These are phyloP conservation scores for Folsomia manolachei DNA, from an alignment of 2,888 invertebrate species.

Conservation along the genomic window DNA sequence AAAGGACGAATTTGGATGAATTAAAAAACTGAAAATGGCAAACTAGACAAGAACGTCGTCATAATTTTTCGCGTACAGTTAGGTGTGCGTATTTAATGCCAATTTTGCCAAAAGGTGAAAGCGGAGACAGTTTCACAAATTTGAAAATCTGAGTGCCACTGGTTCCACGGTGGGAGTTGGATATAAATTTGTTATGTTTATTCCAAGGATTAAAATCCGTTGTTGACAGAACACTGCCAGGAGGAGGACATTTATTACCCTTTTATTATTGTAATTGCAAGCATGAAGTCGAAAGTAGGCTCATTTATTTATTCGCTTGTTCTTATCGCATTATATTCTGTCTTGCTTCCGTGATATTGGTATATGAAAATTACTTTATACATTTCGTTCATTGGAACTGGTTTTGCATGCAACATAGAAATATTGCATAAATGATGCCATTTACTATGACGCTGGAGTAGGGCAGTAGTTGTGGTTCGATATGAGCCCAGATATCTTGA, in stretches of 20 bases:
- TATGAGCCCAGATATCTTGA: too few species aligned
- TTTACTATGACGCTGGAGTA: too few species aligned
- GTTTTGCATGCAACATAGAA: neutral
- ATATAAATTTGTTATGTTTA: neutral
- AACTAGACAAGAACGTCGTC: too few species aligned
- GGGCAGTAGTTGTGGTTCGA: too few species aligned
- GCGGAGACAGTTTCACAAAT: too few species aligned
- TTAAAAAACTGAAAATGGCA: too few species aligned
- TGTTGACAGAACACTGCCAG: slow-evolving; percentile 1
- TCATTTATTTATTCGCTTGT: neutral
- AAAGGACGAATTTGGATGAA: too few species aligned
- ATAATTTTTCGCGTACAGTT: too few species aligned
- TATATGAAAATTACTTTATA: neutral
- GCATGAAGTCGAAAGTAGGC: neutral
- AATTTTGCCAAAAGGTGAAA: too few species aligned
- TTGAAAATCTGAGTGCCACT: too few species aligned
- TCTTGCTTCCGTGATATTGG: neutral
- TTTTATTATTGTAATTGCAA: neutral
- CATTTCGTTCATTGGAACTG: neutral
- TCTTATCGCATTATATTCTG: neutral
- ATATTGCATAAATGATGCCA: neutral
- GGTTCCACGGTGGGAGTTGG: too few species aligned
- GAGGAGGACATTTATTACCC: slow-evolving; percentile 3
- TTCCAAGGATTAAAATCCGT: neutral
- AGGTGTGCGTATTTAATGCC: too few species aligned